Evolutionary conservation across 1,140 invertebrate species (phyloP).

Genomic region (Drosophila paulistorum): DNA sequence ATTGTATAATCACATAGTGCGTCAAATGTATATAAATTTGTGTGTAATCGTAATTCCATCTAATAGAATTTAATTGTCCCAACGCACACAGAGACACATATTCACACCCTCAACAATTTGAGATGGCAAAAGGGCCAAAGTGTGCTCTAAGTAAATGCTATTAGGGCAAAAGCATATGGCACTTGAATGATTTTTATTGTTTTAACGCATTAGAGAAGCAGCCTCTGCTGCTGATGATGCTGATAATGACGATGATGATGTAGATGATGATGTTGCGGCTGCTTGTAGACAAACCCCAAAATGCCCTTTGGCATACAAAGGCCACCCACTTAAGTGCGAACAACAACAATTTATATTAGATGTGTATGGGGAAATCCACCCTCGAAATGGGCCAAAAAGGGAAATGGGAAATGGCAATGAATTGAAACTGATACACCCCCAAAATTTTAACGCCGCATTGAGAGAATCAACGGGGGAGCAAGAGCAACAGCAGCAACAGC

Average conservation of each 20-base stretch:
- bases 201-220: constrained; percentile 37
- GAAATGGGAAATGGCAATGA: constrained; percentile 63
- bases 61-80: constrained; percentile 49
- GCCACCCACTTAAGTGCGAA: constrained; percentile 73
- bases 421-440: constrained; percentile 79
- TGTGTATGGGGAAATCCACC: constrained; percentile 66
- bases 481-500: constrained; percentile 26
- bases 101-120: constrained; percentile 22
- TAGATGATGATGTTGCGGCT: constrained; percentile 6
- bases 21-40: constrained; percentile 30
- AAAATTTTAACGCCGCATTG: constrained; percentile 70
- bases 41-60: constrained; percentile 39
- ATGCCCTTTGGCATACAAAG: constrained; percentile 47
- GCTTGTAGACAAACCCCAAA: constrained; percentile 55
- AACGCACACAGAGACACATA: background rate
- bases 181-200: constrained; percentile 57
- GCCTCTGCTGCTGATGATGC: background rate
- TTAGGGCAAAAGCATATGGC: constrained; percentile 51
- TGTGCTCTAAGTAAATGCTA: constrained; percentile 18
- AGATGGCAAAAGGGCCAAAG: constrained; percentile 7
- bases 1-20: constrained; percentile 50
- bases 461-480: constrained; percentile 61
- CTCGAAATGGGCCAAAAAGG: constrained; percentile 45
- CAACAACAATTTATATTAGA: constrained; percentile 59
- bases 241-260: background rate